These are phyloP conservation scores for Hemibagrus wyckioides DNA, from an alignment of 2,113 vertebrate species.

Conservation along the genomic window DNA sequence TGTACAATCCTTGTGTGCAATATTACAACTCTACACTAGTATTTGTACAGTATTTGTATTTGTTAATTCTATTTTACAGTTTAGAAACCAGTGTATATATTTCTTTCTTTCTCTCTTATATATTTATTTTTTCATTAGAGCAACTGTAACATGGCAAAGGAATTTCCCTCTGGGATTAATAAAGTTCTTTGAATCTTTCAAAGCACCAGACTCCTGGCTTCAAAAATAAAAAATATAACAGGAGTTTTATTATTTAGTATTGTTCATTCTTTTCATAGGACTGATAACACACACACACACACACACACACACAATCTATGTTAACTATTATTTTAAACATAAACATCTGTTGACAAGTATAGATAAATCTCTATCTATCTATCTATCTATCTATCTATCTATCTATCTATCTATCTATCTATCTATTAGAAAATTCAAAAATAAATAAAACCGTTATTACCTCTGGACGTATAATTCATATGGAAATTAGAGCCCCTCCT, in stretches of 20 bases:
- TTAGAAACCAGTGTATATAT: too few species aligned
- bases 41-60: too few species aligned
- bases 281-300: not conserved
- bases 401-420: not conserved
- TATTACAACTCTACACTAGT: too few species aligned
- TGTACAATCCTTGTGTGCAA: too few species aligned
- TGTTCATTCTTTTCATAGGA: not conserved
- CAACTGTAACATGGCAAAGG: too few species aligned
- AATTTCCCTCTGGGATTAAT: too few species aligned
- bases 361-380: too few species aligned
- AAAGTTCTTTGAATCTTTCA: too few species aligned
- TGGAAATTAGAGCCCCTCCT: not conserved
- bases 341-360: not conserved
- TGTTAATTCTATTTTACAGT: too few species aligned
- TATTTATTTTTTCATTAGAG: too few species aligned
- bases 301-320: not conserved
- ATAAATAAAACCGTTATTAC: slow-evolving; percentile 1
- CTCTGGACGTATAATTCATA: not conserved
- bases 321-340: not conserved
- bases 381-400: not conserved
- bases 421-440: not conserved
- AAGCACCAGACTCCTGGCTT: not conserved
- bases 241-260: too few species aligned
- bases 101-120: too few species aligned
- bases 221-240: not conserved